phyloP scores from a whole-genome alignment of 2,113 vertebrate species.

The Nycticryphes semicollaris region DNA sequence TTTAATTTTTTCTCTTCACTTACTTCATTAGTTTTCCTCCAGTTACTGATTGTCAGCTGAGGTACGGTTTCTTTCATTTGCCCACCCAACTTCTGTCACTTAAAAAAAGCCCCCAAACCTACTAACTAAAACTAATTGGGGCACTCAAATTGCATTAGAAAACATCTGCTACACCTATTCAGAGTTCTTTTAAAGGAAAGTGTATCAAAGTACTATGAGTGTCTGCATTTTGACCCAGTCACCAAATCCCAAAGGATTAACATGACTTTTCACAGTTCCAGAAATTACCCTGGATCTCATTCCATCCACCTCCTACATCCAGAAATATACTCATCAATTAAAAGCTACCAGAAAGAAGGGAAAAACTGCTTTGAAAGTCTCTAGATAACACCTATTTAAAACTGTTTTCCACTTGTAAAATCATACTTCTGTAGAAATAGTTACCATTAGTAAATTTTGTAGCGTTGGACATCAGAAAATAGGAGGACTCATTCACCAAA shows the following conservation, averaged over 20 bases:
- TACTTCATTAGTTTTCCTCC: slow-evolving; percentile 60
- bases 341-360: not conserved
- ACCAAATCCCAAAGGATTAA: not conserved
- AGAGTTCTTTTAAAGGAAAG: not conserved
- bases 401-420: not conserved
- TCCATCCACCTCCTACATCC: not conserved
- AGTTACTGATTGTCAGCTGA: slow-evolving; percentile 55
- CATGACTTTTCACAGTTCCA: not conserved
- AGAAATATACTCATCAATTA: not conserved
- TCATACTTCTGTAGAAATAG: not conserved
- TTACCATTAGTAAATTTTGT: not conserved
- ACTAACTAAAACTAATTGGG: not conserved
- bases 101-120: not conserved
- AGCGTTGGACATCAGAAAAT: not conserved
- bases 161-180: not conserved
- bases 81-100: not conserved
- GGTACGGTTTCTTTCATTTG: slow-evolving; percentile 46
- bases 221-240: not conserved
- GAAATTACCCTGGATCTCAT: not conserved
- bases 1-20: slow-evolving; percentile 66
- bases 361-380: not conserved
- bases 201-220: not conserved
- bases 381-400: not conserved
- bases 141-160: slow-evolving; percentile 13
- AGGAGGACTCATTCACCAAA: not conserved